phyloP scores from a whole-genome alignment of 2,113 vertebrate genomes.

The Catharus minimus region DNA sequence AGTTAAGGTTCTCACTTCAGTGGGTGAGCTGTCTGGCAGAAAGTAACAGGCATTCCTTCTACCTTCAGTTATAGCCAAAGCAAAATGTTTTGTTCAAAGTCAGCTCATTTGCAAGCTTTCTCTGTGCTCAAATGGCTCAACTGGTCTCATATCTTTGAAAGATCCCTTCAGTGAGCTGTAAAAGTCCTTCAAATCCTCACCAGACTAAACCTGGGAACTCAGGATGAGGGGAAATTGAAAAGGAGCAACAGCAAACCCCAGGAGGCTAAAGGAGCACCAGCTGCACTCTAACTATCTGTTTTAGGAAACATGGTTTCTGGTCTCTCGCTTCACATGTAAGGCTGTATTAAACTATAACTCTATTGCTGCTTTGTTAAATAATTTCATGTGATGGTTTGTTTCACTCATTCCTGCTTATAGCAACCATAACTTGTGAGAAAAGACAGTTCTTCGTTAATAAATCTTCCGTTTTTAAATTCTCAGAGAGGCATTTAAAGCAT shows the following conservation, averaged over 20 bases:
- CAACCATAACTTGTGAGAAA: background rate
- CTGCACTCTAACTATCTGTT: background rate
- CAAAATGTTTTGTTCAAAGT: constrained; percentile 41
- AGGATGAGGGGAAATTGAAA: constrained; percentile 23
- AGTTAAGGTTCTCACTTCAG: background rate
- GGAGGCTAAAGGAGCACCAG: background rate
- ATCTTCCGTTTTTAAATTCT: background rate
- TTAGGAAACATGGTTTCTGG: background rate
- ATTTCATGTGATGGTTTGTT: background rate
- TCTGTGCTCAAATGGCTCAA: constrained; percentile 6
- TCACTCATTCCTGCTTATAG: background rate
- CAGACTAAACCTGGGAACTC: constrained; percentile 16
- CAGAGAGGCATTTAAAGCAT: background rate
- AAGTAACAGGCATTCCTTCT: background rate
- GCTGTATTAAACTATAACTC: background rate
- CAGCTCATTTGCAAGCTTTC: constrained; percentile 44
- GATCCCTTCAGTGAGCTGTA: constrained; percentile 17
- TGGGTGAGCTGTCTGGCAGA: background rate
- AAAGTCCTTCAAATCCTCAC: constrained; percentile 43
- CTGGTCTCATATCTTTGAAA: constrained; percentile 17
- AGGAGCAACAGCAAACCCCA: background rate
- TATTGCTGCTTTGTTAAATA: background rate
- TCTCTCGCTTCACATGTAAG: background rate
- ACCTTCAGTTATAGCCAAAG: constrained; percentile 7
- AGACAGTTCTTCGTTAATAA: background rate